phyloP scores from a whole-genome alignment of 2,888 invertebrate species.

The Cerceris ruficornis region DNA sequence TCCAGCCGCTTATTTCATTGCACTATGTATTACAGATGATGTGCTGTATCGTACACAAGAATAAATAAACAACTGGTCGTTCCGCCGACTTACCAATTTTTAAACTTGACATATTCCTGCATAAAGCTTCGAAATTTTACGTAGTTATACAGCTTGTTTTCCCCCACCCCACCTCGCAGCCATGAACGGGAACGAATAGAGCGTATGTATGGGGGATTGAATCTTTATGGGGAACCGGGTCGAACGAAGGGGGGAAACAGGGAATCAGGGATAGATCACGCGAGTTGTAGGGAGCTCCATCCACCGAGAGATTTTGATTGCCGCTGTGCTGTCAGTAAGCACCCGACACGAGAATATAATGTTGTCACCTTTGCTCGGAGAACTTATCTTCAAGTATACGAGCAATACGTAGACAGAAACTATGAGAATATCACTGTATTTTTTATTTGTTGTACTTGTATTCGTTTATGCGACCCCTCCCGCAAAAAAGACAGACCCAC shows the following conservation, averaged over 20 bases:
- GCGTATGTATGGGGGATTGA: constrained; percentile 67
- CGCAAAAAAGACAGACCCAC: constrained; percentile 71
- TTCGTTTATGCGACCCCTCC: constrained; percentile 67
- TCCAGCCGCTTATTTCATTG: constrained; percentile 36
- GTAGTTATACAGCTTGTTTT: constrained; percentile 76
- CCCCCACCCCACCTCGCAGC: constrained; percentile 76
- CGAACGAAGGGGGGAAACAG: constrained; percentile 56
- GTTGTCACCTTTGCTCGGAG: constrained; percentile 45
- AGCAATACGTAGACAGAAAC: not conserved
- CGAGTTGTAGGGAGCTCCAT: constrained; percentile 68
- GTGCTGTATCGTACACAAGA: constrained; percentile 9
- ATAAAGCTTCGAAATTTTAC: constrained; percentile 74
- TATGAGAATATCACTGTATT: constrained; percentile 87
- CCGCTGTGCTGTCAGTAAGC: constrained; percentile 31
- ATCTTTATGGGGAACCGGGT: constrained; percentile 61
- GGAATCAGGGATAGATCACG: constrained; percentile 68
- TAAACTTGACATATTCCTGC: constrained; percentile 85
- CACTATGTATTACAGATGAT: constrained; percentile 4
- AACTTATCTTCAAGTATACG: constrained; percentile 8
- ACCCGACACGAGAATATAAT: constrained; percentile 22
- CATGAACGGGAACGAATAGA: constrained; percentile 72
- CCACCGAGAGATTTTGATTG: constrained; percentile 83
- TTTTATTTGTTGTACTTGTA: constrained; percentile 81
- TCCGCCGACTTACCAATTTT: constrained; percentile 83
- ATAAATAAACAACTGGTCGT: constrained; percentile 7